phyloP scores from a whole-genome alignment of 1,140 invertebrate species.

The Gryllus bimaculatus region DNA sequence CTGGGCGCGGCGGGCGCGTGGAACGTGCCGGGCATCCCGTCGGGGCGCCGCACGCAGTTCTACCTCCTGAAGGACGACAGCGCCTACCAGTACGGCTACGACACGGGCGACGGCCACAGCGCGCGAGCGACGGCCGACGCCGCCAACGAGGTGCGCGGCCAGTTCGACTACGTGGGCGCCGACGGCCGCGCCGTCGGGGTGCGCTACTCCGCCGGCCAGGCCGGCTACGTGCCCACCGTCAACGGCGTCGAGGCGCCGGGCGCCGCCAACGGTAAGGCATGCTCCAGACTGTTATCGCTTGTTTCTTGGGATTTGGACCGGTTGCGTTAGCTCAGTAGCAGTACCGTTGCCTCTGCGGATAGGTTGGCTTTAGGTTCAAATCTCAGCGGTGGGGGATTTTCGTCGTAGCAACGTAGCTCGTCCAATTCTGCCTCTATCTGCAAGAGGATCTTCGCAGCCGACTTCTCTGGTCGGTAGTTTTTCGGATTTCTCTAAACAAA shows the following conservation, averaged over 20 bases:
- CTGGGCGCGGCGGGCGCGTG: constrained; percentile 15
- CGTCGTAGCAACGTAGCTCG: too few species aligned
- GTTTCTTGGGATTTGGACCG: too few species aligned
- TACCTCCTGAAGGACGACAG: constrained; percentile 23
- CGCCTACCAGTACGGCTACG: constrained; percentile 26
- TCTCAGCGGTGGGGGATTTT: too few species aligned
- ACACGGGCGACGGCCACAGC: constrained; percentile 24
- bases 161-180: constrained; percentile 23
- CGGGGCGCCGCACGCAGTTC: constrained; percentile 24
- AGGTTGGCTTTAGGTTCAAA: too few species aligned
- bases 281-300: too few species aligned
- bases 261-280: not conserved
- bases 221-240: constrained; percentile 21
- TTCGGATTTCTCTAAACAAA: too few species aligned
- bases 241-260: not conserved
- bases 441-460: too few species aligned
- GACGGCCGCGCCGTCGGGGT: constrained; percentile 21
- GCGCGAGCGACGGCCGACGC: constrained; percentile 22
- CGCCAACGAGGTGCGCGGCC: constrained; percentile 24
- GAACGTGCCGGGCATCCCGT: constrained; percentile 23
- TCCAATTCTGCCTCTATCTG: too few species aligned
- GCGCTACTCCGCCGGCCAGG: constrained; percentile 24
- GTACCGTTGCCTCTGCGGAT: too few species aligned
- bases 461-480: too few species aligned
- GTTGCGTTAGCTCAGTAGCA: too few species aligned